Percentiles rank a stretch among this genome's conserved stretches.
Conservation (phyloP, 64 coral and sea anemone genomes). For the Montipora efflorescens region DNA sequence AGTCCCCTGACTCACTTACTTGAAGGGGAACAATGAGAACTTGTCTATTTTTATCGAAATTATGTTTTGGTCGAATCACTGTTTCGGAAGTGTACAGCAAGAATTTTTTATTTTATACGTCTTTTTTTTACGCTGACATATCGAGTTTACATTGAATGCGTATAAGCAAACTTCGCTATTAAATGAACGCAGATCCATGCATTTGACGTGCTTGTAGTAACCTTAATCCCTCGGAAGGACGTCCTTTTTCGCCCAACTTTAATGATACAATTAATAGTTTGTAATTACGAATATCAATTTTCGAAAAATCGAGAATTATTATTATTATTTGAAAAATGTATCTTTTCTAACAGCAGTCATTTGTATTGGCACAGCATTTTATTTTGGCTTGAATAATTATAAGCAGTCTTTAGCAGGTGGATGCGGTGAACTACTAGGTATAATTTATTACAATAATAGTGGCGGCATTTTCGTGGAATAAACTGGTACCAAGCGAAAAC, state of each 20-base stretch:
- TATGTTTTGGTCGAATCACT: too few species aligned
- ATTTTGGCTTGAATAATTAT: background rate
- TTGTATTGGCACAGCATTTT: background rate
- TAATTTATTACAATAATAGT: background rate
- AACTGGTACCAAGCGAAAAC: background rate
- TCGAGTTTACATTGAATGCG: too few species aligned
- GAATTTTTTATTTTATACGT: too few species aligned
- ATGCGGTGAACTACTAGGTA: background rate
- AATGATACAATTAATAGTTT: background rate
- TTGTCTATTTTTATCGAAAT: too few species aligned
- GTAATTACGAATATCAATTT: background rate
- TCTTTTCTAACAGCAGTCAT: background rate
- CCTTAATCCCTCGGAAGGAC: too few species aligned
- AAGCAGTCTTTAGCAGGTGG: constrained; percentile 14
- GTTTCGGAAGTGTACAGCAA: too few species aligned
- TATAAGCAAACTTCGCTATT: too few species aligned
- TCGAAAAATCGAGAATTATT: background rate
- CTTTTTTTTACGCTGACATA: too few species aligned
- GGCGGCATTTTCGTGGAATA: background rate
- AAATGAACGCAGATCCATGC: too few species aligned
- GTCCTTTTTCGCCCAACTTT: background rate
- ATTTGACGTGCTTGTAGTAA: too few species aligned
- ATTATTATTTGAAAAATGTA: background rate
- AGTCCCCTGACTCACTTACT: too few species aligned
- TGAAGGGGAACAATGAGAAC: too few species aligned